A percentile compares a stretch with the other conserved stretches of the same genome.
Conservation (phyloP, 2,113 vertebrate species). For the Oreotrochilus melanogaster region DNA sequence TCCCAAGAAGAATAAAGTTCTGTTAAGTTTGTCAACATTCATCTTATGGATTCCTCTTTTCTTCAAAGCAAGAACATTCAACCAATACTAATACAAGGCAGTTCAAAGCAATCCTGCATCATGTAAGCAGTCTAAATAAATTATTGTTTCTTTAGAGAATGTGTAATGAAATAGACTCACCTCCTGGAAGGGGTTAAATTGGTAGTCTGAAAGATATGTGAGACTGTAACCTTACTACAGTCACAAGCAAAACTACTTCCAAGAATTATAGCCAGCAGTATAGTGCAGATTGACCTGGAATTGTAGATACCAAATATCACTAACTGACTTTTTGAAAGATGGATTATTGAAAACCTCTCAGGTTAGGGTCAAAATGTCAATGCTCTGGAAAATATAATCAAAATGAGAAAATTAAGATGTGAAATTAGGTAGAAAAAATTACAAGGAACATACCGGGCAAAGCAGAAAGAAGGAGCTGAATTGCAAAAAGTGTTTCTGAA, state of each 20-base stretch:
- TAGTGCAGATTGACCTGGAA: constrained; percentile 35
- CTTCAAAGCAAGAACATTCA: background rate
- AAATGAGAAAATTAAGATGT: constrained; percentile 62
- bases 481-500: constrained; percentile 4
- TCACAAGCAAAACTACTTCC: constrained; percentile 39
- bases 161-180: constrained; percentile 2
- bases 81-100: background rate
- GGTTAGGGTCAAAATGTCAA: constrained; percentile 43
- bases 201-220: constrained; percentile 23
- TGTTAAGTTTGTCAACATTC: background rate
- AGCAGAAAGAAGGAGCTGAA: constrained; percentile 1
- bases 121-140: background rate
- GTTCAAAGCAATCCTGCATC: background rate
- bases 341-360: constrained; percentile 31
- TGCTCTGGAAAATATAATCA: constrained; percentile 62
- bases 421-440: constrained; percentile 30
- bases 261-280: constrained; percentile 32
- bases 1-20: background rate
- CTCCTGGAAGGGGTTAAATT: constrained; percentile 19
- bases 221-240: constrained; percentile 25
- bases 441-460: constrained; percentile 32
- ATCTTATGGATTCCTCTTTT: background rate
- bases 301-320: background rate
- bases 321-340: constrained; percentile 23
- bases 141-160: background rate